Conservation (phyloP, 2,797 vertebrate genomes). For the Tadarida brasiliensis region DNA sequence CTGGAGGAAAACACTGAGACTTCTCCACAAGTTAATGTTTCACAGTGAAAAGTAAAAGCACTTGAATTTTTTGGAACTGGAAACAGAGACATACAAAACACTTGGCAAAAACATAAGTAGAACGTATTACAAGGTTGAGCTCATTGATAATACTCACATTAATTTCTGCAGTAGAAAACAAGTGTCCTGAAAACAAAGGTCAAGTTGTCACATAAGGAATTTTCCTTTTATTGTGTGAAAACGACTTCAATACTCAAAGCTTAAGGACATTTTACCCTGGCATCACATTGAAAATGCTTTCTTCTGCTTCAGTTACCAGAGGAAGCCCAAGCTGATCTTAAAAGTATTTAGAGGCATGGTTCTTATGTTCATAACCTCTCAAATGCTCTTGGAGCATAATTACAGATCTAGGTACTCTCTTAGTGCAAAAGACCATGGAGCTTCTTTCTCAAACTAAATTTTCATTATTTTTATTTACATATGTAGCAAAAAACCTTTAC, state of each 20-base stretch:
- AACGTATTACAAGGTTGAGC: slow-evolving; percentile 73
- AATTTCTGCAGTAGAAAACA: slow-evolving; percentile 70
- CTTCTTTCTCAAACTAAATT: neutral
- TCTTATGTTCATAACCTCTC: slow-evolving; percentile 20
- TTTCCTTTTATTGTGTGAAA: slow-evolving; percentile 71
- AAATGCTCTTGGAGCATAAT: neutral
- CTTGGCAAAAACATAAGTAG: slow-evolving; percentile 59
- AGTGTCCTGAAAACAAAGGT: slow-evolving; percentile 56
- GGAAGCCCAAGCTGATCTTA: neutral
- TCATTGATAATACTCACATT: slow-evolving; percentile 67
- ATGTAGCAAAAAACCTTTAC: neutral
- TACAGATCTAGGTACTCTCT: neutral
- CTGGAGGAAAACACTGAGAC: slow-evolving; percentile 56
- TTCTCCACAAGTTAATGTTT: slow-evolving; percentile 72
- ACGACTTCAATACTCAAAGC: slow-evolving; percentile 55
- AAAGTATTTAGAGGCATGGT: slow-evolving; percentile 37
- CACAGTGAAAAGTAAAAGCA: slow-evolving; percentile 50
- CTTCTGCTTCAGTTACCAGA: slow-evolving; percentile 53
- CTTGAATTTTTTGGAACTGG: slow-evolving; percentile 35
- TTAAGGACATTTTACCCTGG: slow-evolving; percentile 57
- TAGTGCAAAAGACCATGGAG: neutral
- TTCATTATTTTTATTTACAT: slow-evolving; percentile 38
- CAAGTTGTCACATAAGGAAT: slow-evolving; percentile 60
- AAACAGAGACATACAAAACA: slow-evolving; percentile 43
- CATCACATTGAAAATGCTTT: slow-evolving; percentile 58